phyloP scores from a whole-genome alignment of 1,140 invertebrate species.

The Lordiphosa clarofinis region DNA sequence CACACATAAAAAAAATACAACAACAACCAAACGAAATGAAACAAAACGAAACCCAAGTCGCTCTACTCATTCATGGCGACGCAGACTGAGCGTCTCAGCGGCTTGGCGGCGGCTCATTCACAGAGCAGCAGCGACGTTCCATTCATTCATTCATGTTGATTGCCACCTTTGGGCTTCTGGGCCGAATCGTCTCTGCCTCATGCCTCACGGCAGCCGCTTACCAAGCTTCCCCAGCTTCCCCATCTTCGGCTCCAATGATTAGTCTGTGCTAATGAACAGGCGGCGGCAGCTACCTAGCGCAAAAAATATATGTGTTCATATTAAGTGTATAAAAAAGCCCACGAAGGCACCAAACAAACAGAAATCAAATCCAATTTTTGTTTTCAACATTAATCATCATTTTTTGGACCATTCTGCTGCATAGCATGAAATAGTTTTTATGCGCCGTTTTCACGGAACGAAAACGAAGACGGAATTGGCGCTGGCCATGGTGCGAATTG shows the following conservation, averaged over 20 bases:
- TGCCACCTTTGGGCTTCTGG: slow-evolving; percentile 62
- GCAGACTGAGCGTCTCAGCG: slow-evolving; percentile 12
- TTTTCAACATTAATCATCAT: slow-evolving; percentile 72
- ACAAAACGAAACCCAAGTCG: slow-evolving; percentile 10
- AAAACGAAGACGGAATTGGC: slow-evolving; percentile 19
- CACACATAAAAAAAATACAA: slow-evolving; percentile 12
- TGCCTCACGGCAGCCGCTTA: slow-evolving; percentile 8
- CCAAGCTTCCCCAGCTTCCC: slow-evolving; percentile 4
- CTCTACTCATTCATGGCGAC: slow-evolving; percentile 31
- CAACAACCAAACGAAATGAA: slow-evolving; percentile 15
- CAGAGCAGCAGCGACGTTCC: slow-evolving; percentile 18
- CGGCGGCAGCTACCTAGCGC: slow-evolving; percentile 50
- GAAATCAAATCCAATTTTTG: slow-evolving; percentile 74
- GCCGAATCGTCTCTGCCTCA: slow-evolving; percentile 20
- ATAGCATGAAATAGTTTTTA: slow-evolving; percentile 71
- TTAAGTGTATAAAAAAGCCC: slow-evolving; percentile 17
- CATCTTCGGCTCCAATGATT: slow-evolving; percentile 35
- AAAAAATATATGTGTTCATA: slow-evolving; percentile 29
- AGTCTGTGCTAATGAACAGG: slow-evolving; percentile 65
- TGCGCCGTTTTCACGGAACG: slow-evolving; percentile 67
- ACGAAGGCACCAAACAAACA: slow-evolving; percentile 58
- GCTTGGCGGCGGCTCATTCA: slow-evolving; percentile 42
- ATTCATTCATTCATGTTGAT: slow-evolving; percentile 55
- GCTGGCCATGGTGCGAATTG: not conserved
- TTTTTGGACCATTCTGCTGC: slow-evolving; percentile 27